Base-by-base conservation (phyloP, 2,888 invertebrate species). In the Harpalus rubripes region DNA sequence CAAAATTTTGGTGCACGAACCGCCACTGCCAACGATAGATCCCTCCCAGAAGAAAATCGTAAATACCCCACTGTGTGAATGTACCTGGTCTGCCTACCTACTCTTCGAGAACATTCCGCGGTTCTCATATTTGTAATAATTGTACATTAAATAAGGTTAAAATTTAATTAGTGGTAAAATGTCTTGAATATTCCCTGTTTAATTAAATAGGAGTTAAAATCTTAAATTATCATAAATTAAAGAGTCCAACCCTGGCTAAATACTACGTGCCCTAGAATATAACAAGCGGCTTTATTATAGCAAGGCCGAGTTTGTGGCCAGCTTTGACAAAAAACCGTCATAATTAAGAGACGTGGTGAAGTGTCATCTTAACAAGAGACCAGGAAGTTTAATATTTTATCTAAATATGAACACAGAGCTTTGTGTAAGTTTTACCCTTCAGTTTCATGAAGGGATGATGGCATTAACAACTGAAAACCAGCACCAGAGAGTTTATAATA, bases 271-370 rank as follows among this genome's bases (percentile, higher is more conserved):
- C 39, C 26, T 58, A 58, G 82, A 72, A 82, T 82, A 18, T 82
- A 82, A 82, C 74, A 72, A 82, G 82, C 58, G 59, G 16, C 82
- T 82, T 82, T 52, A 82, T 82, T 74, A 72, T 82, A 22, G 15
- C 58, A 72, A 82, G 82, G 16, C 39, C 39, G 72, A 72, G 58
- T 74, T 72, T 15, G 8, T 58, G 68, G n/a, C 18, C 59, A 39
- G 32, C 59, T 72, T 58, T 82, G 72, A 65, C 59, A 82, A 82
- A 74, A 81, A 82, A 58, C 22, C 39, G 44, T 52, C 41, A n/a
- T 81, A 81, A 81, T 81, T 81, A 81, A 81, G 65, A 81, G 41
- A 81, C 52, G 22, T 65, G 52, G 65, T 56, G 18, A 68, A 81
- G 81, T 81, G 81, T 65, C 65, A 68, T 81, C 65, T 68, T 81